These are phyloP conservation scores for Ramazzottius varieornatus DNA, from an alignment of 2,888 invertebrate species.

Conservation along the genomic window DNA sequence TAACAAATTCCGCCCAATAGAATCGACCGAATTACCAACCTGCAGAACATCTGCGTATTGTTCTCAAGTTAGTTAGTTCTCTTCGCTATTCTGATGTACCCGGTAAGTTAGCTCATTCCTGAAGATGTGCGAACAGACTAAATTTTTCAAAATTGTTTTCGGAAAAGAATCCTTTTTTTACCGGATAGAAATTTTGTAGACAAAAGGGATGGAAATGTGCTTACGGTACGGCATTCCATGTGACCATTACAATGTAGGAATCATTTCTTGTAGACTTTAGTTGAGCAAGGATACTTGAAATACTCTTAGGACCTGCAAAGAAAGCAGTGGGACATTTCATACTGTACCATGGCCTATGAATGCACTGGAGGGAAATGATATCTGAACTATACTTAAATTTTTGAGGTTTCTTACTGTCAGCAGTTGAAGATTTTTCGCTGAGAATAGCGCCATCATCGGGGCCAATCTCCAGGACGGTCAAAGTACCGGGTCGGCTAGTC, in stretches of 20 bases:
- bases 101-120: neutral
- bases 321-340: neutral
- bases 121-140: neutral
- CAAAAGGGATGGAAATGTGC: too few relatives aligned
- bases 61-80: neutral
- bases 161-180: too few relatives aligned
- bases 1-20: neutral
- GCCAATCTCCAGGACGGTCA: neutral
- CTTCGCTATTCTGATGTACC: neutral
- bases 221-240: conserved; percentile 2
- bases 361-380: neutral
- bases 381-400: neutral
- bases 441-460: neutral
- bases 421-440: neutral
- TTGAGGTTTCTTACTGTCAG: neutral
- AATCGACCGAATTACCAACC: too few relatives aligned
- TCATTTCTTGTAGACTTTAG: neutral
- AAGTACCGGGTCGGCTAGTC: neutral
- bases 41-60: too few relatives aligned
- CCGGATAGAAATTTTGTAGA: too few relatives aligned
- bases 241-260: neutral
- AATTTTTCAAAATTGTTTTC: too few relatives aligned
- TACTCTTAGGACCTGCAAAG: neutral
- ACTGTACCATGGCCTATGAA: too few relatives aligned
- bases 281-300: neutral